Evolutionary conservation across 2,888 invertebrate genomes (phyloP).

Genomic region (Pecten maximus): DNA sequence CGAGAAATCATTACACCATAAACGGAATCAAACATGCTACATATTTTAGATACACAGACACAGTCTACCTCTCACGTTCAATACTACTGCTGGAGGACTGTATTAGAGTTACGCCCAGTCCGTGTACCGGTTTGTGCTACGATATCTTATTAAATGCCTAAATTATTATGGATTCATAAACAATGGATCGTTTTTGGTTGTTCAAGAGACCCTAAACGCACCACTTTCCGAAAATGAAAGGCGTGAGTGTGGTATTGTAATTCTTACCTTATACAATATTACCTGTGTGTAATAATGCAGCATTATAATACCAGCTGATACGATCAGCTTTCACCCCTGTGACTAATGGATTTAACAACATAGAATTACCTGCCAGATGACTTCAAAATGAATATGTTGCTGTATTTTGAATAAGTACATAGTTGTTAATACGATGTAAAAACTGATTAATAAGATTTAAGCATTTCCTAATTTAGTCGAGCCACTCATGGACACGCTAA

Average conservation of each 20-base stretch:
- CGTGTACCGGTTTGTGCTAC: neutral
- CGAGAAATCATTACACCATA: no score
- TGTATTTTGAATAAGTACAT: neutral
- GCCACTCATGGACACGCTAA: neutral
- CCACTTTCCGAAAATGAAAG: neutral
- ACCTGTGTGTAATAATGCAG: neutral
- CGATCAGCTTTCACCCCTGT: neutral
- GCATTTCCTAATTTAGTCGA: neutral
- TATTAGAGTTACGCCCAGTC: neutral
- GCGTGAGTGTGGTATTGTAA: neutral
- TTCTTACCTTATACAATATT: conserved; percentile 13
- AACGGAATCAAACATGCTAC: no score
- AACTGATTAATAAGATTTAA: neutral
- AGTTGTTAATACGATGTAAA: neutral
- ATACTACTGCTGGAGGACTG: no score
- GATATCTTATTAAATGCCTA: neutral
- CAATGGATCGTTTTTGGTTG: neutral
- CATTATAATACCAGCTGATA: neutral
- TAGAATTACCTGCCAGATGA: neutral
- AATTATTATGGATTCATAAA: neutral
- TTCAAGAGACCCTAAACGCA: neutral
- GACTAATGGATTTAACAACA: neutral
- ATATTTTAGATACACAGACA: no score
- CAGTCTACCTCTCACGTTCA: no score
- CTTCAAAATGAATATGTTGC: neutral